Base-by-base conservation (phyloP, 2,113 vertebrate genomes). In the Paralichthys olivaceus region DNA sequence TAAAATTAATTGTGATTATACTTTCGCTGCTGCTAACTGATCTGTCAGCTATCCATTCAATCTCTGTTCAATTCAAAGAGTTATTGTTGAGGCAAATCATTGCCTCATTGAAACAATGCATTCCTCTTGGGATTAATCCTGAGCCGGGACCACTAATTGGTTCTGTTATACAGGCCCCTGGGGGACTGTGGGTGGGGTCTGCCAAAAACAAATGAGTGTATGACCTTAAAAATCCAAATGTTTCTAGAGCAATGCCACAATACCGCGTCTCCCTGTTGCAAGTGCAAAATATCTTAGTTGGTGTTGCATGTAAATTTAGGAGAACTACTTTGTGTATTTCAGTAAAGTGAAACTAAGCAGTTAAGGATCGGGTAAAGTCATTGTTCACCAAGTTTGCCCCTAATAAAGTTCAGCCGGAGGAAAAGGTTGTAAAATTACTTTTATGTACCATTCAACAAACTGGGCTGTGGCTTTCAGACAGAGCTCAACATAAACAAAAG, bases 401-500 rank as follows among this genome's bases (percentile, higher is more conserved):
- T 69, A 57, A 71, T 72, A 59, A 77, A 82, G 66, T 79, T 79
- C 63, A 81, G 69, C 37, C 1, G 1, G 32, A 85, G 82, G 74
- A 84, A 89, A 69, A 59, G 73, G 68, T 77, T 78, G 68, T 87
- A 71, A 87, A 90, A 90, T 79, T 57, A 76, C 19, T 83, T 81
- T 59, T 77, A 34, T 76, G 73, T 54, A 34, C 56, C 45, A 68
- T 80, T 88, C 22, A 84, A 83, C 71, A 75, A 58, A 6, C 0
- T 49, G 47, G 67, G 58, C 75, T 80, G 53, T 78, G 63, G 72
- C 64, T 29, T 71, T 47, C 51, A 74, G 49, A 69, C 23, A 32
- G 17, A 53, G 68, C 47, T 70, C 17, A 63, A 28, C 37, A 61
- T 37, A 54, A 29, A 77, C 65, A 58, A 71, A 76, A 43, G 19